Evolutionary conservation across 2,888 invertebrate genomes (phyloP).

Genomic region (Drosophila nigritarsus): DNA sequence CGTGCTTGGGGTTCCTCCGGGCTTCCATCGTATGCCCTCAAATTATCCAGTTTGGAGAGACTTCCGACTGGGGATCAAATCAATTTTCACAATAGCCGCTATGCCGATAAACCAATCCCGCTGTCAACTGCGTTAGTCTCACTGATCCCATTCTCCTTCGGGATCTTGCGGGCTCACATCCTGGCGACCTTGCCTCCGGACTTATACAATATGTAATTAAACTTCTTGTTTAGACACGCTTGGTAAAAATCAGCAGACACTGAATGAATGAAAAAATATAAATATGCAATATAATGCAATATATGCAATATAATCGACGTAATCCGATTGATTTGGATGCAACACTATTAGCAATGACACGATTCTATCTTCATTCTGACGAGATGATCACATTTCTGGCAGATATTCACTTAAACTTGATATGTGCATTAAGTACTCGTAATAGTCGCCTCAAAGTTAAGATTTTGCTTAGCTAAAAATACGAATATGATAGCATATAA

Average conservation of each 20-base stretch:
- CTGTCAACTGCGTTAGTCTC: no score
- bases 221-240: no score
- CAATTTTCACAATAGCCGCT: no score
- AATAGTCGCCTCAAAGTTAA: conserved; percentile 2
- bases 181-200: background rate
- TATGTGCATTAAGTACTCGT: background rate
- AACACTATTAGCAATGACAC: background rate
- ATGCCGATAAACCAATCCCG: no score
- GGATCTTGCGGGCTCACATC: background rate
- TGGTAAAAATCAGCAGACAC: no score
- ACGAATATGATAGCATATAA: conserved; percentile 70
- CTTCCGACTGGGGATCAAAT: background rate
- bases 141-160: background rate
- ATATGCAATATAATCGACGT: background rate
- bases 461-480: conserved; percentile 61
- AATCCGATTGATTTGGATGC: background rate
- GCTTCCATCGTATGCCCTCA: no score
- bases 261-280: background rate
- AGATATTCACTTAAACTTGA: background rate
- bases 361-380: background rate
- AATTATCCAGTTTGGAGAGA: background rate
- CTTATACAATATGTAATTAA: no score
- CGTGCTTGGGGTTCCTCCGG: no score
- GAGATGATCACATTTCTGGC: background rate
- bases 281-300: no score